These are phyloP conservation scores for Paramuricea clavata DNA, from an alignment of 92 coral and sea anemone genomes.

Conservation along the genomic window DNA sequence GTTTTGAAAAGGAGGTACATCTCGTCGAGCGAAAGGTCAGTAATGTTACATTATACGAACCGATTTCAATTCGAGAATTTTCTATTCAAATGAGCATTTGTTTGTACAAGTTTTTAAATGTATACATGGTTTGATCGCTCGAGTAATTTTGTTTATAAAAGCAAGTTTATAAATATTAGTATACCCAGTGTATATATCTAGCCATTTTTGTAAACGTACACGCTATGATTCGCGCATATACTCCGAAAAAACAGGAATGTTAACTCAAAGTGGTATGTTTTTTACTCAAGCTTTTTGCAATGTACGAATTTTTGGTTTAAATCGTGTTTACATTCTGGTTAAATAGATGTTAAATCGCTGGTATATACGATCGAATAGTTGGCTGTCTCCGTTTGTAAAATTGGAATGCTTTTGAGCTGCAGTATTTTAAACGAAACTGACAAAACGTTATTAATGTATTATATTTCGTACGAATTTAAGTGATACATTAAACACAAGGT, in stretches of 20 bases:
- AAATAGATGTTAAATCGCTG: not conserved
- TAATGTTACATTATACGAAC: not conserved
- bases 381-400: not conserved
- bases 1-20: not conserved
- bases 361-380: not conserved
- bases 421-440: no score
- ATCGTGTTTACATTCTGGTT: not conserved
- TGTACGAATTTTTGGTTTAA: not conserved
- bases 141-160: not conserved
- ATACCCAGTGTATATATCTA: not conserved
- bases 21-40: not conserved
- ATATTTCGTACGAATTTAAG: not conserved
- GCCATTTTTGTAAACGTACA: not conserved
- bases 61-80: not conserved
- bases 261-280: not conserved
- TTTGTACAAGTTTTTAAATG: slow-evolving; percentile 1
- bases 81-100: not conserved
- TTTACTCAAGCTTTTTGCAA: not conserved
- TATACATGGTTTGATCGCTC: slow-evolving; percentile 1
- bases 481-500: not conserved
- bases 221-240: not conserved
- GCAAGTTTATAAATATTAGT: not conserved
- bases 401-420: not conserved
- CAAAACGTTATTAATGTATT: no score
- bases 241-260: not conserved